Evolutionary conservation across 2,797 vertebrate genomes (phyloP).

Genomic region (Spondyliosoma cantharus): DNA sequence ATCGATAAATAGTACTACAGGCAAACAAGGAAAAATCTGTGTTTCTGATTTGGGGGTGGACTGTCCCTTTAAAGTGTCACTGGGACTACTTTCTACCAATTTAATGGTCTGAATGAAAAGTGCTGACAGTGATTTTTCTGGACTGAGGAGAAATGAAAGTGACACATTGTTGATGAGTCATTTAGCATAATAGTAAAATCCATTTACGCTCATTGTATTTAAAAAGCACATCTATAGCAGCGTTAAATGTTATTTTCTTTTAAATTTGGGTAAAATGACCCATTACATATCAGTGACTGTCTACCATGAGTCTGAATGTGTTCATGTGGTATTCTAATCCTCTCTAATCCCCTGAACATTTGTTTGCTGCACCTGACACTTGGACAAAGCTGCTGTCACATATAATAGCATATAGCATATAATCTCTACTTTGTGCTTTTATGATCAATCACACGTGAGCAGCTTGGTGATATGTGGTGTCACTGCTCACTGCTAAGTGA

Average conservation of each 20-base stretch:
- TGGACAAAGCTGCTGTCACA: background rate
- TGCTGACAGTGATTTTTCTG: background rate
- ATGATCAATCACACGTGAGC: slow-evolving; percentile 29
- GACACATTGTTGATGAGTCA: background rate
- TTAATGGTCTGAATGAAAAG: background rate
- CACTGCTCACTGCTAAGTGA: slow-evolving; percentile 42
- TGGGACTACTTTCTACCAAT: background rate
- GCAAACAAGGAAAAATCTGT: no score
- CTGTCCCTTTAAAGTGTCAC: background rate
- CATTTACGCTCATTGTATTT: background rate
- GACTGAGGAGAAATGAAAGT: background rate
- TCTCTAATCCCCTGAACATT: slow-evolving; percentile 13
- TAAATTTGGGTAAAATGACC: background rate
- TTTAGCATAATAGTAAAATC: slow-evolving; percentile 2
- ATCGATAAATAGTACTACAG: no score
- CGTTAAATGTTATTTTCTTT: background rate
- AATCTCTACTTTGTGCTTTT: slow-evolving; percentile 23
- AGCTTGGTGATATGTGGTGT: slow-evolving; percentile 26
- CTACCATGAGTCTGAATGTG: background rate
- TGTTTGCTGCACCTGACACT: background rate
- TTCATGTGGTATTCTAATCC: background rate
- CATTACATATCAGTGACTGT: background rate
- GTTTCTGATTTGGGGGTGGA: no score
- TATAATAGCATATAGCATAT: no score
- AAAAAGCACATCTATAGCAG: background rate